Evolutionary conservation across 1,140 invertebrate genomes (phyloP), one percentile per base, ranked within the genome.

Genomic region (Leptopilina boulardi): DNA sequence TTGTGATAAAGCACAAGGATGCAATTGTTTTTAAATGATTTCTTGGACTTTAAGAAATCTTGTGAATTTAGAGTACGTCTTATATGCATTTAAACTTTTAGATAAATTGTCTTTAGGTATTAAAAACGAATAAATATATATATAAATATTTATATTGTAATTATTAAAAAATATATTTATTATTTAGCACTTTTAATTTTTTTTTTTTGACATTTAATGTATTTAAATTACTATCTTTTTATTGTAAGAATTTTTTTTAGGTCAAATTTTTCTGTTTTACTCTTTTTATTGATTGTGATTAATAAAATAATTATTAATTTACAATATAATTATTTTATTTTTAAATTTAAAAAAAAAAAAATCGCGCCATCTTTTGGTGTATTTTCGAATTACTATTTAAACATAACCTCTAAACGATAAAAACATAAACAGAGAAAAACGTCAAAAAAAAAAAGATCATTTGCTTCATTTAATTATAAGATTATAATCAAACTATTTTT

Each of bases 1-100:
- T 51, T 51, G 47, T 51, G 47, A 51, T 18, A 44, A 38, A 51
- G 47, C 47, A 51, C 47, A 51, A 51, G 15, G 18, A 18, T 51
- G 47, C 47, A 18, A 18, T n/a, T n/a, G 47, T 51, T 51, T 51
- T n/a, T n/a, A 51, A n/a, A n/a, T n/a, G 47, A 18, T 42, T 41
- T 41, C 41, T 42, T 44, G 38, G 11, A 75, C 34, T 30, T 19
- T 42, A 19, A 56, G 73, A 74, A 74, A 56, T 41, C 41, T 44
- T 11, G 38, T 30, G 19, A 19, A 38, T 51, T 11, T n/a, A n/a
- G n/a, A n/a, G 34, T n/a, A 34, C n/a, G 23, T 21, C n/a, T 34
- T 18, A 51, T 21, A 54, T 56, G 18, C 54, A 54, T 30, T 15
- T 56, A 15, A 18, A 54, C 18, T 54, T 56, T 54, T n/a, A 44